These are phyloP conservation scores for Cochlearius cochlearius DNA, from an alignment of 2,113 vertebrate genomes.

Conservation along the genomic window DNA sequence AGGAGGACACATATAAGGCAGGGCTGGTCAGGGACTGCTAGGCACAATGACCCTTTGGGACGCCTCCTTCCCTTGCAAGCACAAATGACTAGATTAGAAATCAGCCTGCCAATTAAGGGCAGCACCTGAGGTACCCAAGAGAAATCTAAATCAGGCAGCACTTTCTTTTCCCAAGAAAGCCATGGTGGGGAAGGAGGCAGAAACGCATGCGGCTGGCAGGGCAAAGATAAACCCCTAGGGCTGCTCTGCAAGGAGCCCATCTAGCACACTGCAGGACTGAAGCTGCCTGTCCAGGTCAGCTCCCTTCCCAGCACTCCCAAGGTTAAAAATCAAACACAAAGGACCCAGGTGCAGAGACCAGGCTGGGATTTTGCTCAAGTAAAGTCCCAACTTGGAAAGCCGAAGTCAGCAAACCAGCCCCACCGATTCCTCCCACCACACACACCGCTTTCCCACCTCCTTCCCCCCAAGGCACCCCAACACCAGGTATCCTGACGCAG, in stretches of 20 bases:
- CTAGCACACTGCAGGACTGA: neutral
- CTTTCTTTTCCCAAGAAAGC: neutral
- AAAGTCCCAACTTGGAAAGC: neutral
- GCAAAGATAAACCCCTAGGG: neutral
- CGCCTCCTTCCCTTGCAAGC: neutral
- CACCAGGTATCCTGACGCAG: neutral
- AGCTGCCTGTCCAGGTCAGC: neutral
- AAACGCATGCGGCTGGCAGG: accelerated
- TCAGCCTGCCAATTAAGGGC: conserved; percentile 35
- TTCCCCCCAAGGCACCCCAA: neutral
- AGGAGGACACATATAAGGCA: neutral
- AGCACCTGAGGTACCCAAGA: conserved; percentile 12
- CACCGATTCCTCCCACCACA: neutral
- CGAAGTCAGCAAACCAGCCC: neutral
- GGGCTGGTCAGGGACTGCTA: neutral
- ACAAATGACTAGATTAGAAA: conserved; percentile 32
- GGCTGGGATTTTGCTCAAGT: neutral
- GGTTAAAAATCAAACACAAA: neutral
- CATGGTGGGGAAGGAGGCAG: neutral
- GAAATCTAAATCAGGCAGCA: conserved; percentile 12
- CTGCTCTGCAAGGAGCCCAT: neutral
- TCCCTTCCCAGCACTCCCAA: neutral
- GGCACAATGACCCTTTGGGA: neutral
- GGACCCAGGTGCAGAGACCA: neutral
- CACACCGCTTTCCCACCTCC: neutral